Evolutionary conservation across 2,888 invertebrate species (phyloP).

Genomic region (Sphaerophoria rueppellii): DNA sequence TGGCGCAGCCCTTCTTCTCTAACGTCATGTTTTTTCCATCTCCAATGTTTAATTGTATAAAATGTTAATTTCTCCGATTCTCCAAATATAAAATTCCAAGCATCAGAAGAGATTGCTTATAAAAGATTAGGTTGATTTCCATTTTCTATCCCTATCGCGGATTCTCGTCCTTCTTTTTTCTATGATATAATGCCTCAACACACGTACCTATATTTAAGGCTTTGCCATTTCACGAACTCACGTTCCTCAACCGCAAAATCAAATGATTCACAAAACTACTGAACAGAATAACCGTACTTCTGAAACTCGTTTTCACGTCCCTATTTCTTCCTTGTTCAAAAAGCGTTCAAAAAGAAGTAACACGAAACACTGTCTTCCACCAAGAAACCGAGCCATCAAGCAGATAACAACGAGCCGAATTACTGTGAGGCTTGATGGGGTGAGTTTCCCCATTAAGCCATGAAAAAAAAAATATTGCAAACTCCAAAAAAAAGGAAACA

Average conservation of each 20-base stretch:
- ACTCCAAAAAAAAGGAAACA: not conserved
- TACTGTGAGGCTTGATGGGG: conserved; percentile 20
- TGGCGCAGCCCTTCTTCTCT: not conserved
- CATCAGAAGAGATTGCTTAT: conserved; percentile 16
- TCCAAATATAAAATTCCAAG: conserved; percentile 24
- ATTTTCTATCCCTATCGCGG: conserved; percentile 15
- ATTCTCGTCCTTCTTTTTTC: conserved; percentile 37
- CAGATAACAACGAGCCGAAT: conserved; percentile 25
- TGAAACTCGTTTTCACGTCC: conserved; percentile 12
- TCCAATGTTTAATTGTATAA: conserved; percentile 32
- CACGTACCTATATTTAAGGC: conserved; percentile 4
- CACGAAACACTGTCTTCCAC: not conserved
- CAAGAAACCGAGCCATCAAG: not conserved
- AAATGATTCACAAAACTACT: conserved; percentile 61
- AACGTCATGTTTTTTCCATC: conserved; percentile 4
- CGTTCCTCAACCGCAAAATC: conserved; percentile 45
- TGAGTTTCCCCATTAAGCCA: conserved; percentile 19
- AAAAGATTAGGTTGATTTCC: conserved; percentile 28
- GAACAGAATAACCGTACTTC: conserved; percentile 26
- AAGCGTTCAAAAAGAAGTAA: conserved; percentile 33
- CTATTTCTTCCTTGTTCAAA: conserved; percentile 2
- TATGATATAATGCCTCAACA: not conserved
- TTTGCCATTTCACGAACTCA: conserved; percentile 36
- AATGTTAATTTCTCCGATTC: conserved; percentile 50
- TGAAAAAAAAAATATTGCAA: conserved; percentile 2